Percentiles rank a stretch among this genome's conserved stretches.
Evolutionary conservation across 2,888 invertebrate genomes (phyloP).

Genomic region (Tachystola acroxantha): DNA sequence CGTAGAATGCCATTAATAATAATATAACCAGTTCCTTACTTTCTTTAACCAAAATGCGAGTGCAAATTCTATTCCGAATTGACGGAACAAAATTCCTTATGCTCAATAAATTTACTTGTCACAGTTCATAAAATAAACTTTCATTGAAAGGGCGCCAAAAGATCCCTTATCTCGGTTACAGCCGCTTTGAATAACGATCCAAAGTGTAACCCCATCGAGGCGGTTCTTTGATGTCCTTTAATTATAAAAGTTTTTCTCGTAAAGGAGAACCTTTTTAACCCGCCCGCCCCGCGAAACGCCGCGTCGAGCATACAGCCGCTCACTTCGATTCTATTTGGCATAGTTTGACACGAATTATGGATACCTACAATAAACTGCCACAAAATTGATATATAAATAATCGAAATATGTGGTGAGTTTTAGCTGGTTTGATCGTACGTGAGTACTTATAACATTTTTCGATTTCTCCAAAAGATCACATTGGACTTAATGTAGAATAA

Average conservation of each 20-base stretch:
- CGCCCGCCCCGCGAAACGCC: slow-evolving; percentile 14
- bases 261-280: slow-evolving; percentile 51
- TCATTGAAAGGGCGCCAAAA: slow-evolving; percentile 59
- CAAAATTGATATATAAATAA: no score
- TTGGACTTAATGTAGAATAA: no score
- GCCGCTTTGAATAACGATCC: slow-evolving; percentile 70
- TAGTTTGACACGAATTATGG: background rate
- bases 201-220: slow-evolving; percentile 70
- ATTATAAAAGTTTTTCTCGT: slow-evolving; percentile 73
- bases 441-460: no score
- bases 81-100: slow-evolving; percentile 5
- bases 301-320: slow-evolving; percentile 21
- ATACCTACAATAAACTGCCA: no score
- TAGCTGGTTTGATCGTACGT: no score
- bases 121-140: slow-evolving; percentile 66
- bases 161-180: slow-evolving; percentile 68
- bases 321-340: slow-evolving; percentile 19
- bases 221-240: slow-evolving; percentile 73
- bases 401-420: no score
- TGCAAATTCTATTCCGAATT: background rate
- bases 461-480: no score
- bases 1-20: no score
- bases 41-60: no score
- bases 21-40: no score
- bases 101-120: slow-evolving; percentile 45